Evolutionary conservation across 2,888 invertebrate genomes (phyloP), one percentile per base, ranked within the genome.

Genomic region (Ophraella communa): DNA sequence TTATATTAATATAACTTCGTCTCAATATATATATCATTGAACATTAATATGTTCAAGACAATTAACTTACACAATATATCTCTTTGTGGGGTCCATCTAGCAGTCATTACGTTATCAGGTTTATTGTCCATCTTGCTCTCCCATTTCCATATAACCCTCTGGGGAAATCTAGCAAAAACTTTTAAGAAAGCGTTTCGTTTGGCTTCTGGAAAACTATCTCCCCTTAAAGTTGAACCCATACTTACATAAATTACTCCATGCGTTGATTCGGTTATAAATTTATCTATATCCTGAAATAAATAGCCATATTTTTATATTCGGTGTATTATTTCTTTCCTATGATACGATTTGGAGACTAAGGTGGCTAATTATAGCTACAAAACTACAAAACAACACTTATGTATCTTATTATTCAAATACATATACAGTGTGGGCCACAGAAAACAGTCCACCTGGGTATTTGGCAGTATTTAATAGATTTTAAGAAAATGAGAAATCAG

Each of bases 111-210:
- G 78, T 92, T 91, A 60, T 85, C 82, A 23, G 88, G 87, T 70
- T 89, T 84, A 23, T 83, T 81, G 0, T 83, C 80, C 69, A 87
- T 76, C 24, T 88, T 86, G 54, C 85, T 84, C 76, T 92, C 92
- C 89, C 90, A 92, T 84, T 91, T 92, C 92, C 92, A 93, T 49
- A 94, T 82, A 35, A 94, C 87, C 67, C 88, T 86, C 70, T 91
- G 87, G 1, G 90, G 87, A 18, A 93, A 80, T 65, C 85, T 83
- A 0, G 84, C 79, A 56, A 94, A 86, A 1, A 87, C 88, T 3
- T 83, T 84, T 8, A 91, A 62, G 52, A 94, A 86, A 11, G 83
- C 85, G 20, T 84, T 76, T 17, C 88, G 77, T 73, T 87, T 89
- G 0, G 87, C 84, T 18, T 81, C 76, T 0, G 89, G 85, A 76